A percentile compares a stretch with the other conserved stretches of the same genome.
Conservation (phyloP, 2,113 vertebrate genomes). For the Thamnaconus septentrionalis region DNA sequence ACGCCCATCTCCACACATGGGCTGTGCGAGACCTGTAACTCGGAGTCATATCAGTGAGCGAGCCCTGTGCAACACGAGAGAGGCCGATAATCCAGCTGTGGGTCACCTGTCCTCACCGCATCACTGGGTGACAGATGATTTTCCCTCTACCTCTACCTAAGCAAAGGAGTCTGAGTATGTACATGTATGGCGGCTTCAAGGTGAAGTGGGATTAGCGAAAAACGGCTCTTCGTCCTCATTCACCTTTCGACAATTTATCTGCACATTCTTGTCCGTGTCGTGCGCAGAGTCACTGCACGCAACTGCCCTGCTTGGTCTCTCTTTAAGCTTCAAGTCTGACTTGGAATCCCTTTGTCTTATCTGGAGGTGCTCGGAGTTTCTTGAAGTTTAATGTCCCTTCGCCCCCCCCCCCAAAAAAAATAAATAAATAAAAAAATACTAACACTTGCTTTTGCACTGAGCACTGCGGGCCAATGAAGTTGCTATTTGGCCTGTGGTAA, state of each 20-base stretch:
- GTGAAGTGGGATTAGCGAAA: slow-evolving; percentile 61
- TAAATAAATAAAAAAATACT: too few species aligned
- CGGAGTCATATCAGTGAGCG: slow-evolving; percentile 52
- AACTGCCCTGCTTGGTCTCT: not conserved
- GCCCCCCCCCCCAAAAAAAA: too few species aligned
- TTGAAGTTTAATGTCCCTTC: too few species aligned
- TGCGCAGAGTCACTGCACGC: not conserved
- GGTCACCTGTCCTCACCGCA: slow-evolving; percentile 56
- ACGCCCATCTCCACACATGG: slow-evolving; percentile 21
- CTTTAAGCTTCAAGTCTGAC: not conserved
- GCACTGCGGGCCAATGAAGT: too few species aligned
- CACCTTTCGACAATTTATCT: slow-evolving; percentile 51
- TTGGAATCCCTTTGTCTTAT: not conserved
- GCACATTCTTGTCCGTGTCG: slow-evolving; percentile 50
- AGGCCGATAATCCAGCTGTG: slow-evolving; percentile 50
- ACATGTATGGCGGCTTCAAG: slow-evolving; percentile 36
- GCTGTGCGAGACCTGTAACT: slow-evolving; percentile 36
- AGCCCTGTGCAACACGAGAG: slow-evolving; percentile 63
- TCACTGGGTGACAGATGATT: slow-evolving; percentile 23
- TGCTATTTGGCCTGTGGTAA: too few species aligned
- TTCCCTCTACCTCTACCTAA: not conserved
- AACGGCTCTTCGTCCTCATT: slow-evolving; percentile 32
- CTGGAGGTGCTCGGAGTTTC: too few species aligned
- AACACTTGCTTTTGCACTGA: too few species aligned
- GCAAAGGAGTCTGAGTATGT: not conserved